Evolutionary conservation across 2,888 invertebrate genomes (phyloP), one percentile per base, ranked within the genome.

Genomic region (Coecobrya sp.): DNA sequence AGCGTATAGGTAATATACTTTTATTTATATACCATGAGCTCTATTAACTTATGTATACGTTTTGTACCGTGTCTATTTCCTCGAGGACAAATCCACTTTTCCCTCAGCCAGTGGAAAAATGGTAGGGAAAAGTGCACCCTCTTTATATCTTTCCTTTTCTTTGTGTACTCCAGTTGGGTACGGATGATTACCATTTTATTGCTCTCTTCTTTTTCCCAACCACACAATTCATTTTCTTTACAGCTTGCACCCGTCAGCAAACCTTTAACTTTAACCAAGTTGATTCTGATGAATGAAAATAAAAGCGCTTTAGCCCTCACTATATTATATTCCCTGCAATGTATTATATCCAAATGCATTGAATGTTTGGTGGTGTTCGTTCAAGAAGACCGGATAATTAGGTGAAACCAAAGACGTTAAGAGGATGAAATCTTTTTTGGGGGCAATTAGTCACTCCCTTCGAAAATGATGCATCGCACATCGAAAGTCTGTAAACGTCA

Each of bases 101-200:
- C 45, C 88, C 76, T 62, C 30, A 36, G 45, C 27, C 70, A 86
- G 27, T 65, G 42, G 19, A 79, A 81, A 52, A 65, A 59, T 68
- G 68, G 52, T 59, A 30, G 25, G 45, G 55, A 73, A 49, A 19
- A 16, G 42, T 55, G 59, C n/a, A 4, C 73, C 19, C 36, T 36
- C 59, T 25, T 16, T 73, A n/a, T 27, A 49, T 79, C 79, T 55
- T 8, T 27, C 22, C 42, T 73, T 73, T n/a, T 42, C 25, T 82
- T 8, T 19, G 7, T 81, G 19, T 49, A 49, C 49, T 76, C 49
- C 49, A 81, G 55, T 81, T 59, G 36, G 42, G 88, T 55, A 81
- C 49, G 81, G 81, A 55, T 65, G 88, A 88, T 88, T 88, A 88
- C 79, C 88, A 88, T 89, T 85, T 85, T 85, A 65, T 85, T 84